Evolutionary conservation across 2,113 vertebrate genomes (phyloP).

Genomic region (Anhinga anhinga): DNA sequence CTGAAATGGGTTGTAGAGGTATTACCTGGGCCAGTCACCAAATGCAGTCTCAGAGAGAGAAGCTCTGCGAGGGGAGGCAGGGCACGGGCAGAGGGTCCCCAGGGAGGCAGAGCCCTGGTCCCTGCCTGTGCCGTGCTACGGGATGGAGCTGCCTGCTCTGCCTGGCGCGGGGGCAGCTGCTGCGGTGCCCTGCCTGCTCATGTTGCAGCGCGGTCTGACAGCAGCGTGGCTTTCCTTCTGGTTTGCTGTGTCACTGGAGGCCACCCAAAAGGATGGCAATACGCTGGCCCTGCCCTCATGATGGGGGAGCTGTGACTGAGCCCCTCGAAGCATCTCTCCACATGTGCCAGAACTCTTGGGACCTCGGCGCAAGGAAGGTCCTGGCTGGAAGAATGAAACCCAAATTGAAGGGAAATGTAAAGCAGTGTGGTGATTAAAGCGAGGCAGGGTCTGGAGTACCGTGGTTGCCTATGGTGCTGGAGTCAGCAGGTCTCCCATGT

Average conservation of each 20-base stretch:
- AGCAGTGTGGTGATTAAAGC: not conserved
- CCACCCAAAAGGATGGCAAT: not conserved
- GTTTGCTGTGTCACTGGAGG: not conserved
- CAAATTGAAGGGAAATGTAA: not conserved
- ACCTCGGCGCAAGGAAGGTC: not conserved
- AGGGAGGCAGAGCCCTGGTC: not conserved
- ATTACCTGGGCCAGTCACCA: not conserved
- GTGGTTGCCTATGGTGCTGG: not conserved
- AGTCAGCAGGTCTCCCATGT: not conserved
- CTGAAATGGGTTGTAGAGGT: not conserved
- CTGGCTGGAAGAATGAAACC: not conserved
- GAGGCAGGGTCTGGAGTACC: not conserved
- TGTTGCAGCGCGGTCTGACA: not conserved
- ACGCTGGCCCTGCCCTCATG: fast-evolving
- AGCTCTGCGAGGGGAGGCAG: not conserved
- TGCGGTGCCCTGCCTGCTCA: not conserved
- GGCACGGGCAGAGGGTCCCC: fast-evolving
- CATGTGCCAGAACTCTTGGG: not conserved
- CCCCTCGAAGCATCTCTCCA: not conserved
- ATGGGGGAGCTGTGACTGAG: not conserved
- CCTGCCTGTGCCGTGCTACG: not conserved
- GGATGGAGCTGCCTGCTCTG: not conserved
- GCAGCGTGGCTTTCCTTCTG: not conserved
- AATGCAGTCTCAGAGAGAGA: not conserved
- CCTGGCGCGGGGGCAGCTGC: not conserved